phyloP scores from a whole-genome alignment of 2,888 invertebrate species.

The Tethea ocularis region DNA sequence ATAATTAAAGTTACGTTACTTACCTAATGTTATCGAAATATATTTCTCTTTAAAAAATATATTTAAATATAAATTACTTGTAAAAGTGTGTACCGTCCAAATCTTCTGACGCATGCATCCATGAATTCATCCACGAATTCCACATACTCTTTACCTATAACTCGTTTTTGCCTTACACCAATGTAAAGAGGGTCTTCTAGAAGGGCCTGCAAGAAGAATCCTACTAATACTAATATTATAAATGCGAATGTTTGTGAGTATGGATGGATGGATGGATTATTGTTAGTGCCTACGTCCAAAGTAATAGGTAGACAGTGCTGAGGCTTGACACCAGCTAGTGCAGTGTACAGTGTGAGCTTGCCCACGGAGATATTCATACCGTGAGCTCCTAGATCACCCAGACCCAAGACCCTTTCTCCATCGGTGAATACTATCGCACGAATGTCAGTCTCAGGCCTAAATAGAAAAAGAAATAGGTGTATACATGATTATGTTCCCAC shows the following conservation, averaged over 20 bases:
- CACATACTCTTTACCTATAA: conserved; percentile 92
- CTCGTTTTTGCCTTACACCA: conserved; percentile 91
- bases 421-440: conserved; percentile 95
- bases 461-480: too few species aligned
- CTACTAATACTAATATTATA: too few species aligned
- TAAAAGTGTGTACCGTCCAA: conserved; percentile 89
- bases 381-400: conserved; percentile 96
- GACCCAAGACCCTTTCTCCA: conserved; percentile 96
- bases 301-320: conserved; percentile 95
- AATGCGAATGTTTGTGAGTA: too few species aligned
- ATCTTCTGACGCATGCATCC: conserved; percentile 91
- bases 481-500: too few species aligned
- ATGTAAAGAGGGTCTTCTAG: conserved; percentile 96
- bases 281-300: conserved; percentile 96
- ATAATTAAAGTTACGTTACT: too few species aligned
- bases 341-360: conserved; percentile 96
- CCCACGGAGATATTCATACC: conserved; percentile 99
- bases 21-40: too few species aligned
- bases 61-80: too few species aligned
- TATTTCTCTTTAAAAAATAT: too few species aligned
- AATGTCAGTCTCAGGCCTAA: conserved; percentile 90
- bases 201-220: conserved; percentile 85
- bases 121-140: conserved; percentile 97
- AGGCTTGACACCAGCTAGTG: conserved; percentile 95
- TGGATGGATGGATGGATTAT: too few species aligned